Evolutionary conservation across 1,140 invertebrate species (phyloP).

Genomic region (Himalopsyche phryganea): DNA sequence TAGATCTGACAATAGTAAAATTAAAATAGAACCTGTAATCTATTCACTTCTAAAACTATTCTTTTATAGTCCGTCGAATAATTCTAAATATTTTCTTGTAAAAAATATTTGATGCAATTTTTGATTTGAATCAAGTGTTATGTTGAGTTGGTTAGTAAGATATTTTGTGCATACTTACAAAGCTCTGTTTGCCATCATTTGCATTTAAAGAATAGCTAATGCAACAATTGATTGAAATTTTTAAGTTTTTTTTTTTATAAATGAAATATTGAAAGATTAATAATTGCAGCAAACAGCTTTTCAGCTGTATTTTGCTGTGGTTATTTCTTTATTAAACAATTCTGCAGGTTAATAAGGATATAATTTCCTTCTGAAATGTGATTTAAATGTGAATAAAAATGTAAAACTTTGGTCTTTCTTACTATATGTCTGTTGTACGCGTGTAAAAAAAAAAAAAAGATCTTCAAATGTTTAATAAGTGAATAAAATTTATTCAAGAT

Average conservation of each 20-base stretch:
- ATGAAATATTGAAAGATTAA: not conserved
- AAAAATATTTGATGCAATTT: no score
- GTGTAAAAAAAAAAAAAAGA: not conserved
- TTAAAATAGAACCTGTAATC: no score
- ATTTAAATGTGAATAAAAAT: conserved; percentile 14
- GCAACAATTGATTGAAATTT: not conserved
- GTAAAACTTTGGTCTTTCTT: not conserved
- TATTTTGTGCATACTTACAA: no score
- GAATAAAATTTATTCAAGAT: not conserved
- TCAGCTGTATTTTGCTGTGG: not conserved
- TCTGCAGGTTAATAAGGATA: not conserved
- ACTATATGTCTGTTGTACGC: conserved; percentile 4
- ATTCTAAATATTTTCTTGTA: no score
- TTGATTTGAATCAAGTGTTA: no score
- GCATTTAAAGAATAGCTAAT: not conserved
- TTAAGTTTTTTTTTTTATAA: not conserved
- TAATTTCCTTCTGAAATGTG: conserved; percentile 4
- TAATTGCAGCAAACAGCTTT: not conserved
- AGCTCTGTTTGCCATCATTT: no score
- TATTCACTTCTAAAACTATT: no score
- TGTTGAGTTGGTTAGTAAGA: no score
- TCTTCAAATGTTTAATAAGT: no score
- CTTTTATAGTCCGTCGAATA: no score
- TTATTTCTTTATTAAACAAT: not conserved
- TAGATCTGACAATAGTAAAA: no score